These are phyloP conservation scores for Anoplopoma fimbria DNA, from an alignment of 2,113 vertebrate species.

Conservation along the genomic window DNA sequence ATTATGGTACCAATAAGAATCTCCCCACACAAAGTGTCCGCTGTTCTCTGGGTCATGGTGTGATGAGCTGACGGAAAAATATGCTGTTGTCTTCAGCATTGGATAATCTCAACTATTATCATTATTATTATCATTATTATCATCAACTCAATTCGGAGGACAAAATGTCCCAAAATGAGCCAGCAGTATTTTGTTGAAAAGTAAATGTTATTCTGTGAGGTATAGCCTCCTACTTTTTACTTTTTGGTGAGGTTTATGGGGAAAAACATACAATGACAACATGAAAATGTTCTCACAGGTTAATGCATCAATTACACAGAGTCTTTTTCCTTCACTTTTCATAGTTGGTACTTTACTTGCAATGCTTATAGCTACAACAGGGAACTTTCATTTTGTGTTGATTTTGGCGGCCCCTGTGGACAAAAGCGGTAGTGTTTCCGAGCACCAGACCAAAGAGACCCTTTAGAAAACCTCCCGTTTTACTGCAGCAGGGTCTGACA, in stretches of 20 bases:
- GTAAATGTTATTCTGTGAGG: neutral
- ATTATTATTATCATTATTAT: neutral
- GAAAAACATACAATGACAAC: neutral
- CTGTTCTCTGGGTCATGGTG: slow-evolving; percentile 14
- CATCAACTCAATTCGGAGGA: neutral
- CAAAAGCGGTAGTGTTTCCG: neutral
- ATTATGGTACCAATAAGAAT: slow-evolving; percentile 51
- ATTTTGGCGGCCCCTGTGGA: neutral
- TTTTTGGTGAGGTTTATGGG: neutral
- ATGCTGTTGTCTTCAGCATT: neutral
- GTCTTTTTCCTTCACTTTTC: neutral
- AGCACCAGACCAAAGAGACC: no score
- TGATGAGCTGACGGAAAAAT: neutral
- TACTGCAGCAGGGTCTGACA: neutral
- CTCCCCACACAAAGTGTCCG: slow-evolving; percentile 4
- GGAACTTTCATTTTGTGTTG: neutral
- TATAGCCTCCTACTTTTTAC: neutral
- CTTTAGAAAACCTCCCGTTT: neutral
- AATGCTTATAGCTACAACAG: neutral
- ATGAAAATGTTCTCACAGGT: neutral
- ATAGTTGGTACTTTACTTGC: neutral
- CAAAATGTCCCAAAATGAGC: neutral
- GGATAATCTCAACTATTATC: neutral
- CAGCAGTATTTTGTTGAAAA: neutral
- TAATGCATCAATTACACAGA: neutral